A percentile compares a stretch with the other conserved stretches of the same genome.
phyloP scores from a whole-genome alignment of 2,888 invertebrate species.

The Leuctra nigra region DNA sequence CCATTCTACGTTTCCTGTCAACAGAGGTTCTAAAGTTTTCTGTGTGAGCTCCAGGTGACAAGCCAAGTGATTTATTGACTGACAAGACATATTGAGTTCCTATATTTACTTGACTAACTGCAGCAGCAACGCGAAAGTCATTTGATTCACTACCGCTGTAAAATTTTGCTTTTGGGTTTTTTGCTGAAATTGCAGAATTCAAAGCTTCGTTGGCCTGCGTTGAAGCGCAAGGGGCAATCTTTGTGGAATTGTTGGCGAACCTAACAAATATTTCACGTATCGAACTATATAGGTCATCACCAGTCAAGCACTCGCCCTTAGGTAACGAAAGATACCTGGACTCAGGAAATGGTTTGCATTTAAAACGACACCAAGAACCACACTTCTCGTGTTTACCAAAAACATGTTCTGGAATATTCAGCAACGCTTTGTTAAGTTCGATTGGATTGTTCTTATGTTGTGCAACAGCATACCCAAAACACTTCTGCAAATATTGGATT shows the following conservation, averaged over 20 bases:
- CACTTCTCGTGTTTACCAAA: neutral
- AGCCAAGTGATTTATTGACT: neutral
- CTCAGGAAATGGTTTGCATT: neutral
- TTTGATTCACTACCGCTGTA: neutral
- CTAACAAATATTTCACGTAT: neutral
- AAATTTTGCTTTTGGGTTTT: conserved; percentile 4
- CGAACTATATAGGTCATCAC: neutral
- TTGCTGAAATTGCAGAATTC: neutral
- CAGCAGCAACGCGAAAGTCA: conserved; percentile 2
- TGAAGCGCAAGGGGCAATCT: conserved; percentile 4
- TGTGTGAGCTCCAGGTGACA: neutral
- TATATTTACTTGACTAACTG: conserved; percentile 3
- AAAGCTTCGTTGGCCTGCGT: conserved; percentile 11
- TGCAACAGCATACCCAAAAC: neutral
- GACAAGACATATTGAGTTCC: neutral
- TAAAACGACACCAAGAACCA: neutral
- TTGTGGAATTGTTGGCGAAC: neutral
- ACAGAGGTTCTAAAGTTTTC: neutral
- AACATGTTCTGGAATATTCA: neutral
- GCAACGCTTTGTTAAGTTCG: neutral
- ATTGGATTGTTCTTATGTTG: neutral
- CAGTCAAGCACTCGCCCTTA: neutral
- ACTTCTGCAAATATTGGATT: neutral
- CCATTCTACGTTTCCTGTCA: neutral
- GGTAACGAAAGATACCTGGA: neutral